These are phyloP conservation scores for Cyprinodon variegatus DNA, from an alignment of 2,113 vertebrate genomes.

Conservation along the genomic window DNA sequence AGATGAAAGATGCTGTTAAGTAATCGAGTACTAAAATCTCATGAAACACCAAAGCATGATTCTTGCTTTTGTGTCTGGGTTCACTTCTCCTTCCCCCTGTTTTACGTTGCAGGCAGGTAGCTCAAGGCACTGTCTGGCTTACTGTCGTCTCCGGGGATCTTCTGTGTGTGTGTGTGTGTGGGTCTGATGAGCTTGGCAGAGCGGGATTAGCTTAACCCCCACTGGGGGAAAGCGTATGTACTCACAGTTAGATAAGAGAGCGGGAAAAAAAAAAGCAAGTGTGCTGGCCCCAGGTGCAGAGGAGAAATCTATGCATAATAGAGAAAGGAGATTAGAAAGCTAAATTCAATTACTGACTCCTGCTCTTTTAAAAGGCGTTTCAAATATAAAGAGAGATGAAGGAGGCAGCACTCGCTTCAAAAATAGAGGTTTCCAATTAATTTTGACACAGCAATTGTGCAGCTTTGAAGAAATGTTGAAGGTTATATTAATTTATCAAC, in stretches of 20 bases:
- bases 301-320: conserved; percentile 51
- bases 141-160: conserved; percentile 29
- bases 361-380: conserved; percentile 32
- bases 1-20: conserved; percentile 20
- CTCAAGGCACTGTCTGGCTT: conserved; percentile 61
- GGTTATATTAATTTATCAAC: conserved; percentile 19
- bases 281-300: conserved; percentile 65
- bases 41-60: conserved; percentile 6
- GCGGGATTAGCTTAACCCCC: conserved; percentile 47
- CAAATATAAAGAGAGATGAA: conserved; percentile 12
- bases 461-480: conserved; percentile 4
- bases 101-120: conserved; percentile 53
- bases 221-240: conserved; percentile 24
- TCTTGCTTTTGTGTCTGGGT: conserved; percentile 36
- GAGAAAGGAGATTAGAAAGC: conserved; percentile 46
- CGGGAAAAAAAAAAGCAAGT: conserved; percentile 14
- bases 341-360: conserved; percentile 56
- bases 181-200: conserved; percentile 22
- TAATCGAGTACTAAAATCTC: not conserved
- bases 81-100: conserved; percentile 49
- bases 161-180: conserved; percentile 10
- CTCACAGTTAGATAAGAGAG: conserved; percentile 43
- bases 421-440: conserved; percentile 14
- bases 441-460: conserved; percentile 7
- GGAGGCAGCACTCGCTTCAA: not conserved